Base-by-base conservation (phyloP, 1,140 invertebrate genomes). In the Bombus haemorrhoidalis region DNA sequence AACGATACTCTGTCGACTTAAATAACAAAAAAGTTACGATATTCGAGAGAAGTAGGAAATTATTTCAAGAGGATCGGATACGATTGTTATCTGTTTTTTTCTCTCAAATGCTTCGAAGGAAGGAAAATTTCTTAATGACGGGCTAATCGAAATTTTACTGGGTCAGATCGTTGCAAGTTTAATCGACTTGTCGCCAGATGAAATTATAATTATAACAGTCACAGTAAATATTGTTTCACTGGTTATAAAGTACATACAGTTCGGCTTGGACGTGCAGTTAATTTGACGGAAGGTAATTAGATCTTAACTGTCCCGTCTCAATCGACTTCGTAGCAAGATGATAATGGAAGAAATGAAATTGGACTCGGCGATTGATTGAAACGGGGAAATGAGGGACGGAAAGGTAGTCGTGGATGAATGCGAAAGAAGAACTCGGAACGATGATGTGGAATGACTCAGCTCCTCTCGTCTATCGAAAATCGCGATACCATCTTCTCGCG, bases 361-460 rank as follows among this genome's bases (percentile, higher is more conserved):
- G 88, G 85, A 80, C 84, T 89, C 64, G 89, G 64, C 83, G 89
- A 82, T 80, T 87, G 88, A 90, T 90, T 88, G 83, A 90, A 90
- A 90, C 80, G 89, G 83, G 57, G 80, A 90, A 90, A 85, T 74
- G 79, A 73, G 87, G 72, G 66, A 78, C 43, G 78, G 74, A 83
- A 75, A 86, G 80, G 85, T 73, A 71, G 34, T 25, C 41, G 74
- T 59, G 76, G 74, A 87, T 83, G 89, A 90, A 86, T 88, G 83
- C 88, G 57, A 90, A 75, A 86, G 83, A 87, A 75, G 86, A 88
- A 77, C 87, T 72, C 53, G 64, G 71, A 86, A 82, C 80, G 89
- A 90, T 90, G 89, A 89, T 85, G 88, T 53, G 71, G 83, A 90
- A 79, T 90, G 89, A 90, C 87, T 90, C 89, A 88, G 89, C 89